Base-by-base conservation (phyloP, 2,113 vertebrate genomes). In the Chloebia gouldiae region DNA sequence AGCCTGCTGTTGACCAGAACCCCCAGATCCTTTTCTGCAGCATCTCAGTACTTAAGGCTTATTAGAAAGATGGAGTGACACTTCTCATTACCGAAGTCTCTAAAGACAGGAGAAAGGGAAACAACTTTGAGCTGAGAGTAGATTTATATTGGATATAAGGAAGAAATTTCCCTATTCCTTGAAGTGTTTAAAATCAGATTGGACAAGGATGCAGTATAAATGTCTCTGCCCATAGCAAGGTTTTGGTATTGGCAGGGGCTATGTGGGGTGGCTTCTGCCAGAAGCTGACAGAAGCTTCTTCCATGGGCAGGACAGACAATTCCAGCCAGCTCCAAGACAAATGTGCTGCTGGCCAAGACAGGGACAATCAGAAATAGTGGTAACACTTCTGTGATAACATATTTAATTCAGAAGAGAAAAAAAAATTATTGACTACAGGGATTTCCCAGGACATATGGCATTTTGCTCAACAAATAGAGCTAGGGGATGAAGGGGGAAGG, bases 341-440 rank as follows among this genome's bases (percentile, higher is more conserved):
- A 22, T 11, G 24, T 44, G 9, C 5, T 0, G 0, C 37, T 42
- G 24, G 37, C 6, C 31, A 53, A 64, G 47, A n/a, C 8, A 5
- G 8, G 14, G 19, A 24, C 18, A 53, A 33, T 42, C 23, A 42
- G 24, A 42, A 78, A 78, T n/a, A 21, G 13, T 42, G 31, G 18
- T 7, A 23, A 42, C 14, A 42, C 4, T 7, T 64, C 60, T 64
- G 23, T n/a, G 19, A 53, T 17, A 51, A 28, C 4, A 22, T 63
- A 64, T 35, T 63, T 40, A 50, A 40, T 28, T n/a, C 12, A 53
- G 18, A 28, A 53, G 31, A 28, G 11, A 12, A 5, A 28, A 50
- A 61, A 56, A 22, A 22, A 9, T 25, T 21, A 18, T 53, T 64
- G 51, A 45, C 44, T 39, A 44, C 24, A 50, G 19, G 18, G 19